These are phyloP conservation scores for Scaptomyza graminum DNA, from an alignment of 1,140 invertebrate species.

Conservation along the genomic window DNA sequence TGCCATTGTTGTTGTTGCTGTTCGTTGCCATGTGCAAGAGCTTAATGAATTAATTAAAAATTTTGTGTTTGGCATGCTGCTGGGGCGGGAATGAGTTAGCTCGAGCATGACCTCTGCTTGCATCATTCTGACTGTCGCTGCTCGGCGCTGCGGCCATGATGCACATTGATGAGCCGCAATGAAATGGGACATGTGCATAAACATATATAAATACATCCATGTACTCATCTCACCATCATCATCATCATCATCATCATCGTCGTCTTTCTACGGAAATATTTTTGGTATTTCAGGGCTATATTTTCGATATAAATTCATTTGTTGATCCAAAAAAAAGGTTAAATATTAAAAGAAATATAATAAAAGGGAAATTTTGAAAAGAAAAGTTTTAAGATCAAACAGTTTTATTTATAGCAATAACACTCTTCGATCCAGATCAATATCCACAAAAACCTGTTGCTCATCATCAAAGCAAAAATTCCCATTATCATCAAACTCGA, in stretches of 20 bases:
- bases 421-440: background rate
- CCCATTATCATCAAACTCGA: slow-evolving; percentile 6
- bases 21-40: slow-evolving; percentile 63
- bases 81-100: background rate
- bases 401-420: background rate
- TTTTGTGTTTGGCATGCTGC: slow-evolving; percentile 42
- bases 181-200: slow-evolving; percentile 29
- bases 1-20: slow-evolving; percentile 12
- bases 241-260: slow-evolving; percentile 3
- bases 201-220: background rate
- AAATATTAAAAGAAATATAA: background rate
- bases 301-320: background rate
- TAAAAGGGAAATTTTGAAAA: too few species aligned
- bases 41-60: slow-evolving; percentile 79
- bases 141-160: slow-evolving; percentile 37
- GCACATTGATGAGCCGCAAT: slow-evolving; percentile 36
- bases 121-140: slow-evolving; percentile 36
- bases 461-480: background rate
- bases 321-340: background rate
- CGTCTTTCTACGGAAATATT: slow-evolving; percentile 62
- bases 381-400: too few species aligned
- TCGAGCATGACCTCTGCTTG: slow-evolving; percentile 56
- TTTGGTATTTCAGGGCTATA: slow-evolving; percentile 22
- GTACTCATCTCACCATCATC: too few species aligned
- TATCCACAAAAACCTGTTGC: slow-evolving; percentile 4